Evolutionary conservation across 2,888 invertebrate genomes (phyloP).

Genomic region (Drosophila histrio): DNA sequence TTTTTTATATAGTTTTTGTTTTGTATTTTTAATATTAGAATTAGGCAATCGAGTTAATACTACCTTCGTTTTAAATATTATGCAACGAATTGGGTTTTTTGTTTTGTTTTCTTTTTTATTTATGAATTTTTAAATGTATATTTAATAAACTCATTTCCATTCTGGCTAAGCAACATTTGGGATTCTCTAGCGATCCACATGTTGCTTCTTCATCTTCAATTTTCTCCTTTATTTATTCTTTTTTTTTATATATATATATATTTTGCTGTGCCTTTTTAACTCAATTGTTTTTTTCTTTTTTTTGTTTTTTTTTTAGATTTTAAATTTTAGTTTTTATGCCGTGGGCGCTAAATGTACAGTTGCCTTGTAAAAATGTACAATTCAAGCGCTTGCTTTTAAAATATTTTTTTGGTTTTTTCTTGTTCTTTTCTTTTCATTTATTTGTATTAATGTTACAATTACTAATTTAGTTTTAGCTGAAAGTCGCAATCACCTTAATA

Average conservation of each 20-base stretch:
- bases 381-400: constrained; percentile 77
- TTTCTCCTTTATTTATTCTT: constrained; percentile 37
- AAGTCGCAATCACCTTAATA: constrained; percentile 75
- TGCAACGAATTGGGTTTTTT: constrained; percentile 76
- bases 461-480: constrained; percentile 72
- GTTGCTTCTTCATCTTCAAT: constrained; percentile 51
- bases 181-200: constrained; percentile 51
- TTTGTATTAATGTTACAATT: constrained; percentile 60
- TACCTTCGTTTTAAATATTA: constrained; percentile 81
- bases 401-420: constrained; percentile 52
- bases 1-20: constrained; percentile 63
- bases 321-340: constrained; percentile 58
- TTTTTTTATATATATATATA: constrained; percentile 45
- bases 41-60: constrained; percentile 83
- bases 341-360: constrained; percentile 78
- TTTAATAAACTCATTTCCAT: constrained; percentile 80
- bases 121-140: constrained; percentile 75
- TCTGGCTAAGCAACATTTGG: constrained; percentile 73
- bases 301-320: constrained; percentile 30
- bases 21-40: constrained; percentile 80
- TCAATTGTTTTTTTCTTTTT: constrained; percentile 45
- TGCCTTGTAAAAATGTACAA: constrained; percentile 79
- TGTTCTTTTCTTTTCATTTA: constrained; percentile 36
- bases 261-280: constrained; percentile 65
- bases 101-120: constrained; percentile 48